Evolutionary conservation across 2,113 vertebrate genomes (phyloP).

Genomic region (Leucosticte australis): DNA sequence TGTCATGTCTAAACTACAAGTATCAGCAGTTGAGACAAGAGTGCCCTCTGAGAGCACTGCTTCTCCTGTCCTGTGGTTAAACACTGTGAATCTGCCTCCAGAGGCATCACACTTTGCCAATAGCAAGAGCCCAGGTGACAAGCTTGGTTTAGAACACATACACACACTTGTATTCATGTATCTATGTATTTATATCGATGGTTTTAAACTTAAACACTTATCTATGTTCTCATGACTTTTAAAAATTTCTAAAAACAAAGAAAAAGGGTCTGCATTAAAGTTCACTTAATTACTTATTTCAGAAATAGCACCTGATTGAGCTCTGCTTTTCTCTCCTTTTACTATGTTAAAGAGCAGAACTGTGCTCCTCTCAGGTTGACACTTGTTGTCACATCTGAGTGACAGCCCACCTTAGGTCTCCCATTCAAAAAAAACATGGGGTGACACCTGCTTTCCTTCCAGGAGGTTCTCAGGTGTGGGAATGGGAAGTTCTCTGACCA

Average conservation of each 20-base stretch:
- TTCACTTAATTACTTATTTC: background rate
- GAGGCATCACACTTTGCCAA: background rate
- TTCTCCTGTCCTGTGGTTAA: background rate
- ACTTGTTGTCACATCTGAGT: background rate
- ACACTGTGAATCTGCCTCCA: background rate
- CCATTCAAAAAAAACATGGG: background rate
- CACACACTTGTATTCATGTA: fast-evolving
- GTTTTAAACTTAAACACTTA: background rate
- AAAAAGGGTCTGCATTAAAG: background rate
- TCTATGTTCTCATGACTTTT: background rate
- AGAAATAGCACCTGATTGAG: background rate
- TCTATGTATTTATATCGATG: fast-evolving
- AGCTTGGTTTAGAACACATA: background rate
- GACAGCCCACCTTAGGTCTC: background rate
- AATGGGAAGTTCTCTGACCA: background rate
- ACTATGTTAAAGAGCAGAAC: background rate
- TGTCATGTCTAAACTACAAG: background rate
- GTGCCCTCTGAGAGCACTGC: fast-evolving
- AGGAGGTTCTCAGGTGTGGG: background rate
- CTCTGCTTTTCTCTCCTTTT: background rate
- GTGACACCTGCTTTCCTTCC: background rate
- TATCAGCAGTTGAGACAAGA: fast-evolving
- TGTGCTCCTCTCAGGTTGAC: background rate
- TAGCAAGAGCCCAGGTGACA: background rate
- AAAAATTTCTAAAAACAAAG: background rate